phyloP scores from a whole-genome alignment of 1,140 invertebrate genomes.

The Mylabris phalerata region DNA sequence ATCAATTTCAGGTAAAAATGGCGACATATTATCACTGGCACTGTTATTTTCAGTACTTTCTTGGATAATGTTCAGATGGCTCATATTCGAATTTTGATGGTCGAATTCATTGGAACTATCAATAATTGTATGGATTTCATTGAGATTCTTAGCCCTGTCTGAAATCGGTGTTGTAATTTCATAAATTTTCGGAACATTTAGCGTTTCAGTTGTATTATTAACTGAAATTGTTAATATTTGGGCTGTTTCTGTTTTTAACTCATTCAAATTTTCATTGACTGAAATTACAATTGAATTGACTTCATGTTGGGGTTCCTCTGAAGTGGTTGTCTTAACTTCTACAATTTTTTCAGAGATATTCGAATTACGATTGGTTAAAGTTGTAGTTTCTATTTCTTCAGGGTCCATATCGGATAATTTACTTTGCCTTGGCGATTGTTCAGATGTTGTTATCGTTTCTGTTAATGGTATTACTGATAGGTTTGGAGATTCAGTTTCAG shows the following conservation, averaged over 20 bases:
- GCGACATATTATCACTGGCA: slow-evolving; percentile 50
- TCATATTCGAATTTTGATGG: neutral
- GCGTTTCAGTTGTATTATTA: neutral
- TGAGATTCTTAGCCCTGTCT: too few species aligned
- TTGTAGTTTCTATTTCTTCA: too few species aligned
- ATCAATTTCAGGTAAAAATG: slow-evolving; percentile 56
- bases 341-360: neutral
- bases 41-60: slow-evolving; percentile 17
- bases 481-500: too few species aligned
- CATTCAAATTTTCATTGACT: too few species aligned
- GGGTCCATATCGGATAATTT: too few species aligned
- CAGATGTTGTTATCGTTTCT: too few species aligned
- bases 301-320: neutral
- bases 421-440: too few species aligned
- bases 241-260: neutral
- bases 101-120: neutral
- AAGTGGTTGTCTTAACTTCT: neutral
- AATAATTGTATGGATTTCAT: neutral
- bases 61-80: neutral
- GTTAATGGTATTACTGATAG: too few species aligned
- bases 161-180: slow-evolving; percentile 4
- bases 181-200: neutral
- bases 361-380: neutral
- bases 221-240: neutral
- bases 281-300: too few species aligned